Evolutionary conservation across 1,140 invertebrate genomes (phyloP).

Genomic region (Aphidius gifuensis): DNA sequence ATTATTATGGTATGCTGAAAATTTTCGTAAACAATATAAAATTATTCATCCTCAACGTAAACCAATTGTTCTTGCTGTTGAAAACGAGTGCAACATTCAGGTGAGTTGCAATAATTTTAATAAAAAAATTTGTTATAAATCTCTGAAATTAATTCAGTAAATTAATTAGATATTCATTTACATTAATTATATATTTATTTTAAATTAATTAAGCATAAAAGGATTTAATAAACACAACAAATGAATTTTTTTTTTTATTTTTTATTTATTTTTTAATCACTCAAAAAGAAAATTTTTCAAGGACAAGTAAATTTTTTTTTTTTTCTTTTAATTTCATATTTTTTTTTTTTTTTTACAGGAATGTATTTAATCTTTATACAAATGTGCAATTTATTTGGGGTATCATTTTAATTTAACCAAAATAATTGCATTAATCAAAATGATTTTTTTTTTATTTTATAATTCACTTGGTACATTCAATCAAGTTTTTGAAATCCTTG

Average conservation of each 20-base stretch:
- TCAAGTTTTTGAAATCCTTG: not conserved
- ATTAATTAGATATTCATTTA: no score
- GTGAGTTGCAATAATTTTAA: conserved; percentile 42
- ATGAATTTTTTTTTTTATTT: conserved; percentile 1
- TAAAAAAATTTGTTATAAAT: not conserved
- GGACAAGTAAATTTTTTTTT: no score
- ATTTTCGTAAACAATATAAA: conserved; percentile 78
- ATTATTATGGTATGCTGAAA: conserved; percentile 73
- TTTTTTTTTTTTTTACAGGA: no score
- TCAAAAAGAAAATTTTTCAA: no score
- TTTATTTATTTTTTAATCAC: not conserved
- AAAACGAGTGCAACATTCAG: conserved; percentile 79
- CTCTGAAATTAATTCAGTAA: conserved; percentile 4
- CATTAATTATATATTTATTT: no score
- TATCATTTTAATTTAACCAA: no score
- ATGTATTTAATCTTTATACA: no score
- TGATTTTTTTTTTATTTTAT: no score
- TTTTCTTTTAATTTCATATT: no score
- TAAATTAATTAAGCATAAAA: conserved; percentile 1
- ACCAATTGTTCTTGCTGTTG: conserved; percentile 70
- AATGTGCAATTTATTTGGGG: no score
- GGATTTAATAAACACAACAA: conserved; percentile 1
- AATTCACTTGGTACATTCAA: no score
- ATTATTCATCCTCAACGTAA: conserved; percentile 65
- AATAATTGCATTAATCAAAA: no score